These are phyloP conservation scores for Eulemur rubriventer DNA, from an alignment of 2,797 vertebrate species.

Conservation along the genomic window DNA sequence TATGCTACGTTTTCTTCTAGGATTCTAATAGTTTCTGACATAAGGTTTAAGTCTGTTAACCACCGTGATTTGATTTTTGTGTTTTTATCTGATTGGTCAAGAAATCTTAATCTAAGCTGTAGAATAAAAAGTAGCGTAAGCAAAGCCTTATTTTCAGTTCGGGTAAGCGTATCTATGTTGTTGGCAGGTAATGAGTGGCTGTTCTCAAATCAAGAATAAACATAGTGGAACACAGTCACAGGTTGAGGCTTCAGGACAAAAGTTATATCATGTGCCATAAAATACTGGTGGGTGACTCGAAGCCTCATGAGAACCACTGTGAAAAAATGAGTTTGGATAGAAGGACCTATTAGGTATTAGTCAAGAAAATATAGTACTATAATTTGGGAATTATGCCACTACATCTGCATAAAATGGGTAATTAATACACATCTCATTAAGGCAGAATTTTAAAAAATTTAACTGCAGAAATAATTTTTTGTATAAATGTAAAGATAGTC, in stretches of 20 bases:
- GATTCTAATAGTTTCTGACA: too few species aligned
- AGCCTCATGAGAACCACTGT: neutral
- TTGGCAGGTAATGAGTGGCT: neutral
- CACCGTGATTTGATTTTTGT: too few species aligned
- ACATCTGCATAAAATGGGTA: neutral
- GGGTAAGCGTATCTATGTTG: neutral
- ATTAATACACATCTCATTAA: neutral
- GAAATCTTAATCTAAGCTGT: neutral
- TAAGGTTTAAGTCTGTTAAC: too few species aligned
- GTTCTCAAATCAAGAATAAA: neutral
- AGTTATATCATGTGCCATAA: neutral
- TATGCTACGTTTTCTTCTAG: neutral
- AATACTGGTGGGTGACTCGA: slow-evolving; percentile 5
- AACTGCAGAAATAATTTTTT: neutral
- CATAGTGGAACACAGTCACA: neutral
- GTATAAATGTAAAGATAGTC: neutral
- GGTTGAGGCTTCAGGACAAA: neutral
- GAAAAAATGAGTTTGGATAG: neutral
- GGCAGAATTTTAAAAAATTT: neutral
- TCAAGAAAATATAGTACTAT: neutral
- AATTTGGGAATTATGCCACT: neutral
- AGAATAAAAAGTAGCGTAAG: neutral
- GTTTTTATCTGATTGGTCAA: neutral
- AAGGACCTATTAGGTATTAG: neutral
- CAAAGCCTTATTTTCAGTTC: neutral